phyloP scores from a whole-genome alignment of 2,113 vertebrate species.

The Sapayoa aenigma region DNA sequence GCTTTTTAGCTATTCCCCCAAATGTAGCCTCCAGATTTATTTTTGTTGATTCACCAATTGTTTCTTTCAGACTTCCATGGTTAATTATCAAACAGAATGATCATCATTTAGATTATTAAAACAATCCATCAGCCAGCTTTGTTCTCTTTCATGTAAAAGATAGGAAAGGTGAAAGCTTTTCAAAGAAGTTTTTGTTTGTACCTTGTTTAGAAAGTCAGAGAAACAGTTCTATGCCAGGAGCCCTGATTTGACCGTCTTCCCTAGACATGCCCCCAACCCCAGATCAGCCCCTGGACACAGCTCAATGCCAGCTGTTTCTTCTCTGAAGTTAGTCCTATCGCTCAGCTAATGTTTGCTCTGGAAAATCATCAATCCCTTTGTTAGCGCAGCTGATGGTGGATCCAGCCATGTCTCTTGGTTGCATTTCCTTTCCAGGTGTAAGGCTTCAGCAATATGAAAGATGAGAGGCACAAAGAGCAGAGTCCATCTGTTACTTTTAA shows the following conservation, averaged over 20 bases:
- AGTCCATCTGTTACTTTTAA: constrained; percentile 8
- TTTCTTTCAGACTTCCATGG: constrained; percentile 9
- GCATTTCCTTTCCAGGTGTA: constrained; percentile 22
- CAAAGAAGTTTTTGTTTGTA: not conserved
- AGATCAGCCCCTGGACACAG: not conserved
- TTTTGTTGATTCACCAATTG: constrained; percentile 31
- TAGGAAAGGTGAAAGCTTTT: not conserved
- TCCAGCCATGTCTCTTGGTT: not conserved
- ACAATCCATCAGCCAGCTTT: not conserved
- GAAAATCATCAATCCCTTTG: not conserved
- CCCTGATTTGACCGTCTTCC: not conserved
- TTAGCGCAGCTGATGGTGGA: not conserved
- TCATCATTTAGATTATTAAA: constrained; percentile 27
- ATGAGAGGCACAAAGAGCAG: not conserved
- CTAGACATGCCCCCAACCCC: not conserved
- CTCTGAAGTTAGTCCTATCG: not conserved
- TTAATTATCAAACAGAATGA: constrained; percentile 16
- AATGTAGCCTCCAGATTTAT: constrained; percentile 2
- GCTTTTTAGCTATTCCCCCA: not conserved
- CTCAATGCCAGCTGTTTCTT: not conserved
- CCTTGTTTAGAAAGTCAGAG: not conserved
- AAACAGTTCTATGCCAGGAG: not conserved
- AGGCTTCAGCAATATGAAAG: constrained; percentile 2
- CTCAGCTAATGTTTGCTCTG: constrained; percentile 10
- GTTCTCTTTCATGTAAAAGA: not conserved